Base-by-base conservation (phyloP, 2,888 invertebrate genomes). In the Gastrophysa polygoni region DNA sequence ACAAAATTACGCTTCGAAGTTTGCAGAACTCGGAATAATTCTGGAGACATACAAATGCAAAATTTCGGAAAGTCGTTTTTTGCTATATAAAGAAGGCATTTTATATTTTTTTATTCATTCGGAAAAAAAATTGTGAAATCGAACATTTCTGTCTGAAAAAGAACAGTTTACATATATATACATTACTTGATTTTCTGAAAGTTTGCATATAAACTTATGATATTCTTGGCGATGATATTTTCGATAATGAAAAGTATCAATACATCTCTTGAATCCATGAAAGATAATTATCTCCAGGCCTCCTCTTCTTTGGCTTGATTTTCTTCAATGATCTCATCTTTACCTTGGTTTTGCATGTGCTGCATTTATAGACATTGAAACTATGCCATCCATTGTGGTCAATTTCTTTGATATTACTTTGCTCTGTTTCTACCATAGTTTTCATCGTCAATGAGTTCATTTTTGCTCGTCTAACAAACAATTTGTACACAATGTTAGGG, bases 401-500 rank as follows among this genome's bases (percentile, higher is more conserved):
- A 20, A 48, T 56, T 43, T 29, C 20, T 14, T 28, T 44, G 24
- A 16, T 7, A 11, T 1, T 8, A 5, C 10, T 11, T 32, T 17
- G 18, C 18, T 24, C 43, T 11, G 6, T 2, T 11, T 14, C 16
- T 16, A 11, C 2, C 2, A n/a, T 29, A 20, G 44, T 18, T 18
- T 14, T 10, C 32, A 51, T 18, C 16, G 17, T 29, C 10, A 60
- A 7, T 8, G 43, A 14, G 16, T 21, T 43, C 7, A 48, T 28
- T 54, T 55, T 47, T 29, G 62, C 46, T 17, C 47, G 62, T 7
- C 59, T 69, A 4, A 68, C 64, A 51, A 68, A 70, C 44, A 75
- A 66, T 58, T 73, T 76, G 52, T 77, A 78, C 2, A 77, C 73
- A 14, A 78, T 77, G 24, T 38, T 54, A 5, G 78, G 77, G 2